Evolutionary conservation across 2,797 vertebrate species (phyloP).

Genomic region (Serranus cabrilla): DNA sequence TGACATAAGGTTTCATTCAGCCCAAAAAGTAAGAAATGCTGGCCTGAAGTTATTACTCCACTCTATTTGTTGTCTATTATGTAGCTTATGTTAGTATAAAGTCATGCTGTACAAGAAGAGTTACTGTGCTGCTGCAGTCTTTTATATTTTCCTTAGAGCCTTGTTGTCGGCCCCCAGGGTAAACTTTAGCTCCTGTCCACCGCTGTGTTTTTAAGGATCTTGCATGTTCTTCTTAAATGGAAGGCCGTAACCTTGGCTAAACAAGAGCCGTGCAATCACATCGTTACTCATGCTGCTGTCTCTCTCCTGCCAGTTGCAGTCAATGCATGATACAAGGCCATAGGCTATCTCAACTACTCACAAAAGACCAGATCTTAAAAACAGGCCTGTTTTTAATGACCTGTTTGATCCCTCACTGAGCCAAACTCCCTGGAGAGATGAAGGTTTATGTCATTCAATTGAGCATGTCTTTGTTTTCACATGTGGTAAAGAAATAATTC

Average conservation of each 20-base stretch:
- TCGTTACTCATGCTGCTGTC: conserved; percentile 40
- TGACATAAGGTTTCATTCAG: background rate
- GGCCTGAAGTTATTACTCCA: background rate
- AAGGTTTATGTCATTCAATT: conserved; percentile 16
- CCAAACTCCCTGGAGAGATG: conserved; percentile 3
- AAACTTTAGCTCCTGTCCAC: conserved; percentile 43
- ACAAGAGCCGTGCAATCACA: conserved; percentile 48
- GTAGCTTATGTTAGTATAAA: background rate
- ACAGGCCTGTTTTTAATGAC: conserved; percentile 40
- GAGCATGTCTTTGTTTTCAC: conserved; percentile 8
- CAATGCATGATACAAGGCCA: conserved; percentile 31
- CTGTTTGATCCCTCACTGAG: conserved; percentile 4
- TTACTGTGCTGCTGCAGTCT: background rate
- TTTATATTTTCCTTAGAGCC: conserved; percentile 27
- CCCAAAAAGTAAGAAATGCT: background rate
- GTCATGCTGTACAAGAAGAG: background rate
- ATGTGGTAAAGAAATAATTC: conserved; percentile 2
- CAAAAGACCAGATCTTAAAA: conserved; percentile 27
- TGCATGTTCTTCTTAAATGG: conserved; percentile 59
- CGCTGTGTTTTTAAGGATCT: conserved; percentile 53
- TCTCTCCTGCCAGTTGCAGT: conserved; percentile 34
- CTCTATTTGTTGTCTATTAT: background rate
- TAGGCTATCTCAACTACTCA: conserved; percentile 20
- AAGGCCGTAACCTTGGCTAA: conserved; percentile 60
- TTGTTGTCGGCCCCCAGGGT: conserved; percentile 40